A percentile compares a stretch with the other conserved stretches of the same genome.
Conservation (phyloP, 2,888 invertebrate genomes). For the Anoncus sp. region DNA sequence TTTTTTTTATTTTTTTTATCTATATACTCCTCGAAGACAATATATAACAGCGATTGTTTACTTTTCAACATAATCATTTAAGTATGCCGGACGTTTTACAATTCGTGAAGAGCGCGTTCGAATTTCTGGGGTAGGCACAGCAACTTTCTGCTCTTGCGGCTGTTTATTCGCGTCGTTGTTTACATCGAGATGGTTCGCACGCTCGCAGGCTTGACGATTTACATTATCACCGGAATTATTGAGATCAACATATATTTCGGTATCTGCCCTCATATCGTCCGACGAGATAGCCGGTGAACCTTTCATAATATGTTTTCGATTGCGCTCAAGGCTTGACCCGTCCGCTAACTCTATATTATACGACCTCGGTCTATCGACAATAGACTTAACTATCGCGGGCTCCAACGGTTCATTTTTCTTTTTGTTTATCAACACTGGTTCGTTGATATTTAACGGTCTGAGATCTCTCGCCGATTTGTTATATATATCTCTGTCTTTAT, state of each 20-base stretch:
- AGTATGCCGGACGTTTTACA: constrained; percentile 2
- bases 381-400: background rate
- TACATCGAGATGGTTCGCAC: background rate
- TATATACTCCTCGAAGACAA: too few species aligned
- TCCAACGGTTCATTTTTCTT: constrained; percentile 1
- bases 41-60: background rate
- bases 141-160: background rate
- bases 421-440: background rate
- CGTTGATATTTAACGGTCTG: background rate
- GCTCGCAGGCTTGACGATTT: background rate
- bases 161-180: background rate
- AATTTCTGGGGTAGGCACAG: background rate
- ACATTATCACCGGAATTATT: background rate
- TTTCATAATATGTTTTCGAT: background rate
- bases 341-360: background rate
- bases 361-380: background rate
- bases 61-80: constrained; percentile 2
- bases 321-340: background rate
- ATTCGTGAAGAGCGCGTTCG: background rate
- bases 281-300: background rate
- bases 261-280: background rate
- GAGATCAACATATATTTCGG: background rate
- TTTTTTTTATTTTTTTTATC: too few species aligned
- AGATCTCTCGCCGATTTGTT: constrained; percentile 4
- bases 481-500: background rate